Base-by-base conservation (phyloP, 2,888 invertebrate species). In the Theretra japonica region DNA sequence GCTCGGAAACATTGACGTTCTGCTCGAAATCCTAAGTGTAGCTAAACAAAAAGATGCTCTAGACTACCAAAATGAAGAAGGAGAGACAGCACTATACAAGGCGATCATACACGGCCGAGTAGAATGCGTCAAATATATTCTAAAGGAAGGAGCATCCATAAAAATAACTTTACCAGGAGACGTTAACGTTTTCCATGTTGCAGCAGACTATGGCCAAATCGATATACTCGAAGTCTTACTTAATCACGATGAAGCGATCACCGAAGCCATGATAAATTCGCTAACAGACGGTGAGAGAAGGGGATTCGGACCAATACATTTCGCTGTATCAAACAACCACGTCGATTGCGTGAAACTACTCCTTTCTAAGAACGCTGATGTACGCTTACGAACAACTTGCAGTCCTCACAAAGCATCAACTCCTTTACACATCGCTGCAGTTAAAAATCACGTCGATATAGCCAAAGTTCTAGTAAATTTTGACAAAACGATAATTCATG, bases 151-250 rank as follows among this genome's bases (percentile, higher is more conserved):
- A 25, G 95, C 95, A 4, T 90, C 92, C 1, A 79, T 95, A 2
- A 90, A 90, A 77, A 85, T 91, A 21, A 89, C 85, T 68, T 79
- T 95, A 60, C 90, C 91, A 21, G 93, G 93, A 23, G 88, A 94
- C 30, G 86, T 93, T 0, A 96, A 95, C 58, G 94, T 96, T 68
- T 86, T 96, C n/a, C 96, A 96, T 76, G 86, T 95, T 73, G 96
- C 96, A 53, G 95, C 96, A 58, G 95, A 95, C 77, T 83, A 91
- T 75, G 95, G 96, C 0, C 91, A 95, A 73, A 77, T 90, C 23
- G 93, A 94, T 71, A 95, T 96, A 79, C 90, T 96, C 15, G 92
- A 92, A 81, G 85, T 90, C 30, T 86, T 96, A 60, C 80, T 96
- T 41, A 89, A 91, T 80, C 82, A 91, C 82, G 83, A 95, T 82